Base-by-base conservation (phyloP, 2,888 invertebrate species). In the Smittia sp. region DNA sequence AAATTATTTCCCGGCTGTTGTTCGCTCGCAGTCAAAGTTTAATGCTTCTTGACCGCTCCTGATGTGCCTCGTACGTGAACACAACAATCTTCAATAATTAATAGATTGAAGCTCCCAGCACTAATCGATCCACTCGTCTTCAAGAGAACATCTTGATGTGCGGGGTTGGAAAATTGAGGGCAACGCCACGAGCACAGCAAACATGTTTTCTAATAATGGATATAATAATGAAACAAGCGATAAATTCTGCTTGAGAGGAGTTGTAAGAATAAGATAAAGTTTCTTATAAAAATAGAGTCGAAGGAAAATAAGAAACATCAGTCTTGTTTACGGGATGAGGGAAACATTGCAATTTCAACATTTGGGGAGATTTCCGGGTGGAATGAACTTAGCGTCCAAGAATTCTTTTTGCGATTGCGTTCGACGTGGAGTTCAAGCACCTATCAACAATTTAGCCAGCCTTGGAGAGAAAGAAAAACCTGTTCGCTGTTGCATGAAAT, bases 401-500 rank as follows among this genome's bases (percentile, higher is more conserved):
- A n/a, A n/a, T n/a, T n/a, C n/a, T n/a, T n/a, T n/a, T n/a, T n/a
- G n/a, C n/a, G n/a, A n/a, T n/a, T n/a, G n/a, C n/a, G n/a, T 32
- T 32, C 9, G 9, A 32, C 32, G 3, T 32, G 3, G 9, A 3
- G 4, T 32, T 9, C 32, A 3, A 32, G 32, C 32, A 9, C 9
- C 4, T 6, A 9, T 32, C 32, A 3, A 32, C 32, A 32, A 32
- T 32, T 9, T 6, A 32, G 32, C 9, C 32, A 32, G 32, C 32
- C 32, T 32, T 9, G 32, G 32, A 32, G 9, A 32, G 9, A 32
- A 32, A 32, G 3, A 32, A n/a, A 63, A 63, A 63, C 27, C 27
- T 24, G 32, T 9, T 72, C 18, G 25, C 39, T 72, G 62, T 62
- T 32, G 54, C 70, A 70, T 70, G 54, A 70, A 70, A 70, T 70